A percentile compares a stretch with the other conserved stretches of the same genome.
phyloP scores from a whole-genome alignment of 2,797 vertebrate species.

The Lacerta viridis region DNA sequence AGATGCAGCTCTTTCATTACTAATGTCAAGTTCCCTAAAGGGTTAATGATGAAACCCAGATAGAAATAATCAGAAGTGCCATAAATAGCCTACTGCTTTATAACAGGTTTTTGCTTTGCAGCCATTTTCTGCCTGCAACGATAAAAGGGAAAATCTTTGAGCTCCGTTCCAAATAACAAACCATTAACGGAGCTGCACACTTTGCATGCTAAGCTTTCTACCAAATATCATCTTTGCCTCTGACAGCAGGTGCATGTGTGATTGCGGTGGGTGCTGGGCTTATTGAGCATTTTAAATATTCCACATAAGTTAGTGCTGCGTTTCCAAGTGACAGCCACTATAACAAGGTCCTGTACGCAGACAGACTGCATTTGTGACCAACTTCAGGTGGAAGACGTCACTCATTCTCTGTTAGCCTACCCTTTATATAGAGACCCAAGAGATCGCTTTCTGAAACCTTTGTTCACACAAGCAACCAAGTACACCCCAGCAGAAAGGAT shows the following conservation, averaged over 20 bases:
- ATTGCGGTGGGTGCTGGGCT: background rate
- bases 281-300: too few species aligned
- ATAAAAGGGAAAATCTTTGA: constrained; percentile 1
- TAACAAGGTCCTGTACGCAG: too few species aligned
- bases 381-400: too few species aligned
- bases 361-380: too few species aligned
- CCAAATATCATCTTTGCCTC: background rate
- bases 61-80: constrained; percentile 11
- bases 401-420: too few species aligned
- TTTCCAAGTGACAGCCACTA: too few species aligned
- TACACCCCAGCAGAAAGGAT: too few species aligned
- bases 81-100: background rate
- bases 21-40: background rate
- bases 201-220: constrained; percentile 3
- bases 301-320: too few species aligned
- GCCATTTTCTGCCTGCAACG: background rate
- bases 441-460: too few species aligned
- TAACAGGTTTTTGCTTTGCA: background rate
- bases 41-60: constrained; percentile 1
- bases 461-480: too few species aligned
- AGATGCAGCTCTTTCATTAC: background rate
- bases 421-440: too few species aligned
- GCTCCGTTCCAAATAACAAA: background rate
- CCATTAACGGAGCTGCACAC: background rate
- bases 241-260: background rate